Conservation (phyloP, 53 echinoderm and acorn worm genomes). For the Patiria pectinifera region DNA sequence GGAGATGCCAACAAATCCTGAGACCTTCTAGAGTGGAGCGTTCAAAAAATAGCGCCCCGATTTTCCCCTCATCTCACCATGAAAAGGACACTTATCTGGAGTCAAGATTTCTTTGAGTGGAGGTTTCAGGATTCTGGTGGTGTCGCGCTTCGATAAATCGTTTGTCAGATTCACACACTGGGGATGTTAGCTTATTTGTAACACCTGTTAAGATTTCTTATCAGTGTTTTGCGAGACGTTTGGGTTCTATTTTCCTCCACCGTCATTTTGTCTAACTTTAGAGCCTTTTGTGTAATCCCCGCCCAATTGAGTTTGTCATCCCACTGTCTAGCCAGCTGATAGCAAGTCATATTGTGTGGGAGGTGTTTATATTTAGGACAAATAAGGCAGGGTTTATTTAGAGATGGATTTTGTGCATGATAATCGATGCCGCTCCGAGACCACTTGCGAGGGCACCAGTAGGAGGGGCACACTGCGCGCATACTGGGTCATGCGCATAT, state of each 20-base stretch:
- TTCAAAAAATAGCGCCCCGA: not conserved
- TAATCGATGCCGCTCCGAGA: not conserved
- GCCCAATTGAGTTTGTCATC: slow-evolving; percentile 4
- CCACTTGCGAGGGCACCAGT: no score
- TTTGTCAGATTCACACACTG: not conserved
- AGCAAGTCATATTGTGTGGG: not conserved
- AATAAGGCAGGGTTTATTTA: not conserved
- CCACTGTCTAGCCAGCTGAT: not conserved
- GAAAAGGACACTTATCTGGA: not conserved
- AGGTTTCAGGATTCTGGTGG: not conserved
- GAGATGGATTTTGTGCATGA: not conserved
- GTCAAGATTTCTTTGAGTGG: not conserved
- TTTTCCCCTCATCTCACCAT: not conserved
- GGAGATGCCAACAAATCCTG: not conserved
- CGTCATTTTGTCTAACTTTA: slow-evolving; percentile 37
- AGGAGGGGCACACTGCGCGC: no score
- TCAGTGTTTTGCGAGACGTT: slow-evolving; percentile 6
- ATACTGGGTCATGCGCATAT: no score
- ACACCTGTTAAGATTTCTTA: slow-evolving; percentile 8
- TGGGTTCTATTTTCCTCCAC: not conserved
- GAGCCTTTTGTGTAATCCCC: not conserved
- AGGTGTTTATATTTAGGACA: slow-evolving; percentile 19
- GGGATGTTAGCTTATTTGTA: not conserved
- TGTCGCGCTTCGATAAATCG: slow-evolving; percentile 20
- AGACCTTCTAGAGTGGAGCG: not conserved